Evolutionary conservation across 1,140 invertebrate genomes (phyloP).

Genomic region (Lucilia sericata): DNA sequence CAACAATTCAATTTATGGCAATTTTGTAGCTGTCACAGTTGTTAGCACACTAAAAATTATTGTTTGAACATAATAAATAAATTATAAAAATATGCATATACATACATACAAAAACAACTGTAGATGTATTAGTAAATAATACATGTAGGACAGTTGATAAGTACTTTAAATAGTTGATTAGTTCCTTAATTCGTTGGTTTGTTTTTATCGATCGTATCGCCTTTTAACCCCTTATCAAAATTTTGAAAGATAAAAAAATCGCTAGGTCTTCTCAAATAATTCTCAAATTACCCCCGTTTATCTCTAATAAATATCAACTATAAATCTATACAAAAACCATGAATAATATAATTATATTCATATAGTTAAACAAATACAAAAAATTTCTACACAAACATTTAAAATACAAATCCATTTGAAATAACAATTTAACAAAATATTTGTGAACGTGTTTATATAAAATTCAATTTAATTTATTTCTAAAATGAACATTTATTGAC

Average conservation of each 20-base stretch:
- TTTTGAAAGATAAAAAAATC: too few relatives aligned
- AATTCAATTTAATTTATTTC: slow-evolving; percentile 34
- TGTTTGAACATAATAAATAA: slow-evolving; percentile 44
- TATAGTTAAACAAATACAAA: background rate
- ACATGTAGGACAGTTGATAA: too few relatives aligned
- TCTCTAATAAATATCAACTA: background rate
- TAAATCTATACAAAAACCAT: background rate
- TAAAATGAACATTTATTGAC: slow-evolving; percentile 36
- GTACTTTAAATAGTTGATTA: too few relatives aligned
- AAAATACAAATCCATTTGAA: slow-evolving; percentile 1
- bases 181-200: too few relatives aligned
- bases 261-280: too few relatives aligned
- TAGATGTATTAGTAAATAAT: too few relatives aligned
- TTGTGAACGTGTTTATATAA: background rate
- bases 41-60: slow-evolving; percentile 45
- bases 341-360: background rate
- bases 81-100: slow-evolving; percentile 42
- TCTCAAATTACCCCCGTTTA: too few relatives aligned
- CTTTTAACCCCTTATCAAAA: too few relatives aligned
- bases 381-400: background rate
- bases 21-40: slow-evolving; percentile 44
- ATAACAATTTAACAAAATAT: slow-evolving; percentile 1
- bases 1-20: slow-evolving; percentile 40
- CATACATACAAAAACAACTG: too few relatives aligned
- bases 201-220: too few relatives aligned